phyloP scores from a whole-genome alignment of 2,888 invertebrate species.

The Lepidocyrtoides sp. region DNA sequence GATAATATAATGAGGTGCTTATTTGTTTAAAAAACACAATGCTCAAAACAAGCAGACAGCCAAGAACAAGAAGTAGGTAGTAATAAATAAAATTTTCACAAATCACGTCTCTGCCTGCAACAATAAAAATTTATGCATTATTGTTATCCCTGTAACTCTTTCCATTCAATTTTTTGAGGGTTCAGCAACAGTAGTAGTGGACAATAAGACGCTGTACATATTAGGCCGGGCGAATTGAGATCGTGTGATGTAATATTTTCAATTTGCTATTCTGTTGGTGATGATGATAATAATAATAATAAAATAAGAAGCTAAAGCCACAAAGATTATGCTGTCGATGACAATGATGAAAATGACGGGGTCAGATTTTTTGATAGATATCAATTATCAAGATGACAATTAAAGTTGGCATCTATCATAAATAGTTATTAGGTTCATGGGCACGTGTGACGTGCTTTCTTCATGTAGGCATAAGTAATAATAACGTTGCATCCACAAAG shows the following conservation, averaged over 20 bases:
- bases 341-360: not conserved
- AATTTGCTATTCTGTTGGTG: no score
- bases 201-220: no score
- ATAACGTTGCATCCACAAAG: not conserved
- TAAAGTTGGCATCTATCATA: conserved; percentile 44
- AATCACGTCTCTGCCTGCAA: no score
- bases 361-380: conserved; percentile 39
- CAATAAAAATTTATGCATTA: no score
- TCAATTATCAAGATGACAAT: conserved; percentile 69
- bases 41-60: no score
- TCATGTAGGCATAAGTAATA: no score
- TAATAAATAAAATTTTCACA: no score
- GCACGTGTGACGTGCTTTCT: not conserved
- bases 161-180: conserved; percentile 22
- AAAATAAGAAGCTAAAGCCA: no score
- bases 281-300: no score
- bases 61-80: no score
- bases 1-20: not conserved
- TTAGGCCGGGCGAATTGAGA: conserved; percentile 29
- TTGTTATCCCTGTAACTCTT: not conserved
- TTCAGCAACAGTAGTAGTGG: not conserved
- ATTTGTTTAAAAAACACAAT: not conserved
- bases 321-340: no score
- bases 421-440: conserved; percentile 13
- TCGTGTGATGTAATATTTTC: no score